Evolutionary conservation across 2,113 vertebrate genomes (phyloP).

Genomic region (Gambusia affinis): DNA sequence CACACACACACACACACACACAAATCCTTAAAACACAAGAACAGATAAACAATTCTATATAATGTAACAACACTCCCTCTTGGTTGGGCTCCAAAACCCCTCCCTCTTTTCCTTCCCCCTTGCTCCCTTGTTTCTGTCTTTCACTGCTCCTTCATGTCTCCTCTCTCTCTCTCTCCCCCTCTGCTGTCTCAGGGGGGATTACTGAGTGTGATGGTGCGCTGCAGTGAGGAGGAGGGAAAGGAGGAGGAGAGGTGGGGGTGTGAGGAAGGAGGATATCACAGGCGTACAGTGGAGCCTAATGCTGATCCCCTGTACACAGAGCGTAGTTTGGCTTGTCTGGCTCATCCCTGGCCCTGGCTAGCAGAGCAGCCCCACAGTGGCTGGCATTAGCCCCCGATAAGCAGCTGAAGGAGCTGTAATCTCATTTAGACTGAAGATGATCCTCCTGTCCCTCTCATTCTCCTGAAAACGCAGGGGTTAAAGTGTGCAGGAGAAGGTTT

Average conservation of each 20-base stretch:
- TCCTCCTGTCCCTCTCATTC: conserved; percentile 94
- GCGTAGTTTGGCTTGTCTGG: conserved; percentile 69
- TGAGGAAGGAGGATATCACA: conserved; percentile 63
- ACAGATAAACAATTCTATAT: conserved; percentile 61
- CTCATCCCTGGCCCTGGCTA: conserved; percentile 70
- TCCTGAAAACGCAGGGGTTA: conserved; percentile 51
- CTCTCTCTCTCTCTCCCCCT: conserved; percentile 62
- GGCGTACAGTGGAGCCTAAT: conserved; percentile 61
- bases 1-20: conserved; percentile 27
- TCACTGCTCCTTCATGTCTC: conserved; percentile 66
- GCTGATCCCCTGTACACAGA: conserved; percentile 75
- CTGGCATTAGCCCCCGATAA: conserved; percentile 99
- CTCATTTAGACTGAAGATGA: conserved; percentile 99
- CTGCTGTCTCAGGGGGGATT: conserved; percentile 77
- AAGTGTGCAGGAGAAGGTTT: conserved; percentile 54
- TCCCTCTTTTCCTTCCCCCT: conserved; percentile 41
- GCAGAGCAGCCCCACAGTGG: conserved; percentile 84
- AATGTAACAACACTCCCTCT: conserved; percentile 30
- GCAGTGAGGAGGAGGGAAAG: conserved; percentile 58
- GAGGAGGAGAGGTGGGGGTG: conserved; percentile 52
- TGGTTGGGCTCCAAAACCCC: conserved; percentile 25
- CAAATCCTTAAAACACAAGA: conserved; percentile 24
- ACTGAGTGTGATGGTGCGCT: conserved; percentile 66
- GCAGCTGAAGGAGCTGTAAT: conserved; percentile 99
- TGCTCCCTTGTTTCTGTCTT: conserved; percentile 49